Base-by-base conservation (phyloP, 1,140 invertebrate species). In the Bombus pascuorum region DNA sequence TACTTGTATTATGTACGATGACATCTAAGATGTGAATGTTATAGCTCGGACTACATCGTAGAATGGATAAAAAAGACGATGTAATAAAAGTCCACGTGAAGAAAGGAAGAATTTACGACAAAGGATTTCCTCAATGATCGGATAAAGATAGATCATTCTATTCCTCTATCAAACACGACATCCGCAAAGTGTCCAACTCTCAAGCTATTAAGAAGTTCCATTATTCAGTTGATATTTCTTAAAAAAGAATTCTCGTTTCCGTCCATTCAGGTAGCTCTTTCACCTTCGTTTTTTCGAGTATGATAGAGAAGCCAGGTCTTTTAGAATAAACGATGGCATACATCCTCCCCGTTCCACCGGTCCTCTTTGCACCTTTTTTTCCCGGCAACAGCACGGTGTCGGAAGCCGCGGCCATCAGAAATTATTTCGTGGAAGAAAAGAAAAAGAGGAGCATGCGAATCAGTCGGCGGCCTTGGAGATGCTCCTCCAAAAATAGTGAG, bases 401-500 rank as follows among this genome's bases (percentile, higher is more conserved):
- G 78, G 78, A 81, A 81, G 66, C 78, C 66, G 62, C n/a, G 79
- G 47, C 65, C 47, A 34, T 57, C 89, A 85, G 82, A 91, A 93
- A 92, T 92, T 90, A 85, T 88, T 84, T 78, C 85, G 81, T 87
- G 73, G 81, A 87, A 86, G 87, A 91, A 91, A 91, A 87, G 71
- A 77, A 77, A 71, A 81, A 81, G 71, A 87, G 57, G 74, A 80
- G 53, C 34, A 44, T 15, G 66, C 71, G 39, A 75, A 83, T 73
- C 85, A 87, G 86, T 81, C 76, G 84, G 72, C 72, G 90, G 81
- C 91, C 92, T 93, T 93, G 89, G 85, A 87, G 88, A 90, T 85
- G 90, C 87, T 91, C 82, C 87, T 86, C 86, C 86, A 88, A 90
- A 91, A 92, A 92, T 90, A 90, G 84, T 87, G 72, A 47, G 79